A percentile compares a stretch with the other conserved stretches of the same genome.
Evolutionary conservation across 2,113 vertebrate genomes (phyloP).

Genomic region (Prionailurus viverrinus): DNA sequence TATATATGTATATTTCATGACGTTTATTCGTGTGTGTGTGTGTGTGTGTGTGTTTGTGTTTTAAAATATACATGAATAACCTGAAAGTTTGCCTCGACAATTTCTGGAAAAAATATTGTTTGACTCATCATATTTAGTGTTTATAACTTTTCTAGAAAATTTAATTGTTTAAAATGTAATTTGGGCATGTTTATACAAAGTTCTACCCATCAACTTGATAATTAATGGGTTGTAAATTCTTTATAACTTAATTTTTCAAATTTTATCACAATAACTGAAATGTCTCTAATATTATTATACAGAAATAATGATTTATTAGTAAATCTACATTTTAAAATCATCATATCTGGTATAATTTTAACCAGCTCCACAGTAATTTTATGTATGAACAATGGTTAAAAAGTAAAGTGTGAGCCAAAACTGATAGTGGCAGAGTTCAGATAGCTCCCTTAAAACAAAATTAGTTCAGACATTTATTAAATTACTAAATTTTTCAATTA

Average conservation of each 20-base stretch:
- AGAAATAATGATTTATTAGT: background rate
- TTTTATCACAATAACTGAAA: background rate
- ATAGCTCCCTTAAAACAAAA: background rate
- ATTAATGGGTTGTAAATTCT: background rate
- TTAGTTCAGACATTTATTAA: background rate
- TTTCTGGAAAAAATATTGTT: background rate
- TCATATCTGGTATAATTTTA: background rate
- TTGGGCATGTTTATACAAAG: background rate
- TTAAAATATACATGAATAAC: background rate
- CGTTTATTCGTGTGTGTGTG: background rate
- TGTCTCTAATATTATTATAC: background rate
- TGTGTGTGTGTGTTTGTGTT: background rate
- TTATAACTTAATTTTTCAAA: background rate
- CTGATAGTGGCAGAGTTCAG: background rate
- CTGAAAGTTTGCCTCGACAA: background rate
- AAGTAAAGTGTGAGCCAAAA: background rate
- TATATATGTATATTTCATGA: background rate
- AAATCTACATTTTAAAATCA: background rate
- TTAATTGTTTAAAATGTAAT: background rate
- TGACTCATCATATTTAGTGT: background rate
- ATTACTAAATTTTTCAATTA: background rate
- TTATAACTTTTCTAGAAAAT: background rate
- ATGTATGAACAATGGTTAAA: background rate
- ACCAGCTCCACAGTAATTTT: background rate
- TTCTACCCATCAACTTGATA: background rate